Base-by-base conservation (phyloP, 2,113 vertebrate species). In the Bos indicus region DNA sequence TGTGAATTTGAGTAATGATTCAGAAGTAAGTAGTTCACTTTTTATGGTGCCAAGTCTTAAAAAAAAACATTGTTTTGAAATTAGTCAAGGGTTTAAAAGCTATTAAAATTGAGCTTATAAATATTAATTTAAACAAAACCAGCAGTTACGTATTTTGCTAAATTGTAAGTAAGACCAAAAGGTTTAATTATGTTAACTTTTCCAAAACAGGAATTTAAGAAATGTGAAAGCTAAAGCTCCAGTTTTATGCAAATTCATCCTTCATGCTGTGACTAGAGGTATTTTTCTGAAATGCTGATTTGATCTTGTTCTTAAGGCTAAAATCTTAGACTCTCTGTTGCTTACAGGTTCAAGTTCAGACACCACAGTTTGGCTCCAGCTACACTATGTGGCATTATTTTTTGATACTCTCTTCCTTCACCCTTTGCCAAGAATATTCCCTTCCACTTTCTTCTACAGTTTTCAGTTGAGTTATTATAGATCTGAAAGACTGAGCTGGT, bases 291-390 rank as follows among this genome's bases (percentile, higher is more conserved):
- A 90, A 92, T 6, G 46, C 25, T 43, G 23, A 51, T 91, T 92
- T 94, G 11, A 57, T 43, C 52, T 28, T 96, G 46, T 40, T 96
- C 13, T 84, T 74, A 43, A 21, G 26, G 30, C 17, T 78, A 82
- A 97, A 96, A 54, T 80, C 7, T 51, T 97, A 86, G 36, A 74
- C 16, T 85, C 46, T 4, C 16, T 43, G 7, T 92, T 94, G 26
- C 57, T 95, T 85, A 62, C 7, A 96, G 21, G 71, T 88, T 97
- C 52, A 28, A 93, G 62, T 91, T 91, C 26, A 96, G 51, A 88
- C 4, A 26, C 48, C 36, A 84, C 7, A 67, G 19, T 94, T 90
- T 95, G 88, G n/a, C 40, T 81, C 23, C 57, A 91, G 10, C 36
- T n/a, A 88, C 60, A 30, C 23, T 84, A 90, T 84, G 74, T 48